Evolutionary conservation across 2,888 invertebrate species (phyloP).

Genomic region (Ochropleura leucogaster): DNA sequence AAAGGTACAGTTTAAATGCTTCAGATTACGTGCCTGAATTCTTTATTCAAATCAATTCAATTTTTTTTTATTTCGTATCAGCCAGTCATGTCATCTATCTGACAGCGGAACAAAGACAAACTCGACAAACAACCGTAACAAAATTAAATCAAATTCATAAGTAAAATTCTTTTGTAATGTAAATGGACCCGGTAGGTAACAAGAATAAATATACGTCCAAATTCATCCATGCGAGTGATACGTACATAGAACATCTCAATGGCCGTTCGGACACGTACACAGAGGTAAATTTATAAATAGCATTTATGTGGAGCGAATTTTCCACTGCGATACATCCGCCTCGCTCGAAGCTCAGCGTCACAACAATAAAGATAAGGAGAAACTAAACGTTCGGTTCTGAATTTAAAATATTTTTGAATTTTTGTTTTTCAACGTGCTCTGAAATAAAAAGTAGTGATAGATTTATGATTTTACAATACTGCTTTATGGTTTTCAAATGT

Average conservation of each 20-base stretch:
- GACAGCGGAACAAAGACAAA: background rate
- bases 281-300: slow-evolving; percentile 63
- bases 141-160: background rate
- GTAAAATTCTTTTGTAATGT: slow-evolving; percentile 13
- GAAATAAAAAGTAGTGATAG: background rate
- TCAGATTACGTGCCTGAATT: background rate
- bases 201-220: slow-evolving; percentile 26
- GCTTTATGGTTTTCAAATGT: background rate
- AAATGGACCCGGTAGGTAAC: slow-evolving; percentile 10
- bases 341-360: slow-evolving; percentile 43
- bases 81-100: background rate
- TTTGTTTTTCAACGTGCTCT: background rate
- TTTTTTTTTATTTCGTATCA: background rate
- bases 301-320: slow-evolving; percentile 64
- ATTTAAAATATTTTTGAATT: slow-evolving; percentile 20
- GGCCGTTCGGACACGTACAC: slow-evolving; percentile 42
- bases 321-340: slow-evolving; percentile 64
- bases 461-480: background rate
- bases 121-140: background rate
- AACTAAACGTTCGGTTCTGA: slow-evolving; percentile 29
- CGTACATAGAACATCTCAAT: slow-evolving; percentile 54
- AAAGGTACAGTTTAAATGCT: too few species aligned
- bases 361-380: slow-evolving; percentile 59
- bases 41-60: slow-evolving; percentile 3
- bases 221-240: slow-evolving; percentile 48